These are phyloP conservation scores for Parotocinclus haroldoi DNA, from an alignment of 2,797 vertebrate genomes.

Conservation along the genomic window DNA sequence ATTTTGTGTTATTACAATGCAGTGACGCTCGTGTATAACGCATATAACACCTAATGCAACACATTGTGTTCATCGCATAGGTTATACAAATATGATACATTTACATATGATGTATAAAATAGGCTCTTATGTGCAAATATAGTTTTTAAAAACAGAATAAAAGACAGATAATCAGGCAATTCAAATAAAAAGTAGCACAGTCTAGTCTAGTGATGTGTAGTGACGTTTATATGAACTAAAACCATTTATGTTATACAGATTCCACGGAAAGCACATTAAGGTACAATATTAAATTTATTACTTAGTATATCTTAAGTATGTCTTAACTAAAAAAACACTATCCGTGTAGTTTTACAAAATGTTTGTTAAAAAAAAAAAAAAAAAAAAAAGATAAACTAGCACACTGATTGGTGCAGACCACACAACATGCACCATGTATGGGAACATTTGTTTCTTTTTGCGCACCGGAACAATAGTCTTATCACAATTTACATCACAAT, in stretches of 20 bases:
- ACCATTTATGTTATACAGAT: conserved; percentile 34
- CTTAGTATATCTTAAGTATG: conserved; percentile 54
- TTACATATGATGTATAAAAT: too few species aligned
- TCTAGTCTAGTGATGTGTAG: too few species aligned
- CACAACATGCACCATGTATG: background rate
- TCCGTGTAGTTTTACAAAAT: conserved; percentile 28
- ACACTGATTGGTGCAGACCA: background rate
- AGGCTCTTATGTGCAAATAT: too few species aligned
- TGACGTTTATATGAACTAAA: background rate
- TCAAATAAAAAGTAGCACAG: too few species aligned
- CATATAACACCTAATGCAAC: too few species aligned
- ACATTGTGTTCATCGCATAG: too few species aligned
- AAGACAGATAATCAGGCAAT: too few species aligned
- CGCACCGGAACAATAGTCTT: conserved; percentile 10
- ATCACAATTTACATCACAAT: background rate
- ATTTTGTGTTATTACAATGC: too few species aligned
- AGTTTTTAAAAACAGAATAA: too few species aligned
- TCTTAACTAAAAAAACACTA: conserved; percentile 33
- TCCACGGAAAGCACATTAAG: conserved; percentile 52
- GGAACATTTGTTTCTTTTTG: background rate
- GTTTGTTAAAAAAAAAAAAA: background rate
- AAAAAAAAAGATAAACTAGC: background rate
- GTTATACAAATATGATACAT: too few species aligned
- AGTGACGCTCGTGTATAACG: too few species aligned
- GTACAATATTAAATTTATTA: conserved; percentile 62